These are phyloP conservation scores for Lepidonotus clava DNA, from an alignment of 2,888 invertebrate genomes.

Conservation along the genomic window DNA sequence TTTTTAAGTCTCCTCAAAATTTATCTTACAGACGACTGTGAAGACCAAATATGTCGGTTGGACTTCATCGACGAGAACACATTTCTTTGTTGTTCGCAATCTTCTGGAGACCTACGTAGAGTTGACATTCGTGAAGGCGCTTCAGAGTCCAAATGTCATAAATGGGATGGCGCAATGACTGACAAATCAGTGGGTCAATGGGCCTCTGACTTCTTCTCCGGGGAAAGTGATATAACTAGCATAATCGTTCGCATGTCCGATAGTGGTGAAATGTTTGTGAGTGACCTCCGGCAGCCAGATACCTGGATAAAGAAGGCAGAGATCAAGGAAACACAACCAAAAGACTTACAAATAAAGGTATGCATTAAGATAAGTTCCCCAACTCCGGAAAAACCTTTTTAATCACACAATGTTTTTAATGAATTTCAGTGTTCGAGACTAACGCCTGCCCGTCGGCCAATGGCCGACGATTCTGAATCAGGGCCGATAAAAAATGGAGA, in stretches of 20 bases:
- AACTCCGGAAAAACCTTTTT: no score
- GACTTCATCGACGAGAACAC: conserved; percentile 30
- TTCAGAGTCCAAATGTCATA: not conserved
- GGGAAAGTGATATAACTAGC: not conserved
- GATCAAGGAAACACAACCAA: not conserved
- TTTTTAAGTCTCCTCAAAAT: no score
- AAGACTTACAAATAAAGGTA: not conserved
- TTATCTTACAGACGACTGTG: not conserved
- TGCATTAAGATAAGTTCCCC: not conserved
- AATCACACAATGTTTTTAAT: no score
- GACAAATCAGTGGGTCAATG: not conserved
- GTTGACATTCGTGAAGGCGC: not conserved
- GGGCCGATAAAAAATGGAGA: no score
- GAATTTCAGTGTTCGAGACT: no score
- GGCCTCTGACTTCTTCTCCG: not conserved
- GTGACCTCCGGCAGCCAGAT: not conserved
- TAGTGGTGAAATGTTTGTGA: not conserved
- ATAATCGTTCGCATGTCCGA: conserved; percentile 24
- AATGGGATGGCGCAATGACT: not conserved
- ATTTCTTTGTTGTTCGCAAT: not conserved
- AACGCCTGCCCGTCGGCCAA: no score
- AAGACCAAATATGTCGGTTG: not conserved
- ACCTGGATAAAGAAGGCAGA: not conserved
- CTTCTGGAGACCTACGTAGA: not conserved
- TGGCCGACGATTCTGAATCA: no score